Evolutionary conservation across 1,140 invertebrate genomes (phyloP).

Genomic region (Drosophila obscura): DNA sequence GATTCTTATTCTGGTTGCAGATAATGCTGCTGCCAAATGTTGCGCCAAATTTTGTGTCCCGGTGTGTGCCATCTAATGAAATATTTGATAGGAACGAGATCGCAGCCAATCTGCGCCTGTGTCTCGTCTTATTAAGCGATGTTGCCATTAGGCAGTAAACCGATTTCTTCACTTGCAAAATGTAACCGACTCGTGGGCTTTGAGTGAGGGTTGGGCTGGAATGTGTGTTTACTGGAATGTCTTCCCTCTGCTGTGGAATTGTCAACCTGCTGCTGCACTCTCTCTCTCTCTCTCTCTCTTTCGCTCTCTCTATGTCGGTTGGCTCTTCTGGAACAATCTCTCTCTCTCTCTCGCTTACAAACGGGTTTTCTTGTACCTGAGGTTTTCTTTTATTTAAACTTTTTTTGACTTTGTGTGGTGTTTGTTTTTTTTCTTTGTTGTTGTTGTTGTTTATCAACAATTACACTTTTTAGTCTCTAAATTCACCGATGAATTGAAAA

Average conservation of each 20-base stretch:
- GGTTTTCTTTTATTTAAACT: slow-evolving; percentile 1
- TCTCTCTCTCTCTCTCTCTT: slow-evolving; percentile 9
- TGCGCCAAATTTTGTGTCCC: slow-evolving; percentile 90
- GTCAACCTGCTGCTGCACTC: slow-evolving; percentile 24
- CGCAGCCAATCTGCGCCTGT: slow-evolving; percentile 91
- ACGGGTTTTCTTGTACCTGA: slow-evolving; percentile 6
- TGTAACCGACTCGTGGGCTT: slow-evolving; percentile 40
- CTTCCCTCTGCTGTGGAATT: slow-evolving; percentile 17
- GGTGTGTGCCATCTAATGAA: slow-evolving; percentile 95
- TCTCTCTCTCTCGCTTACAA: slow-evolving; percentile 8
- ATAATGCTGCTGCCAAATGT: slow-evolving; percentile 83
- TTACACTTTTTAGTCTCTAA: slow-evolving; percentile 83
- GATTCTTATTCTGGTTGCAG: slow-evolving; percentile 58
- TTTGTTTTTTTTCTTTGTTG: slow-evolving; percentile 8
- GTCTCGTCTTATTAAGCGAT: slow-evolving; percentile 84
- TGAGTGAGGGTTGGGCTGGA: not conserved
- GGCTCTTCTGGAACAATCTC: slow-evolving; percentile 39
- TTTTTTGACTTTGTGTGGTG: slow-evolving; percentile 4
- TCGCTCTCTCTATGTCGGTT: not conserved
- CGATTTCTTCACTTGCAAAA: slow-evolving; percentile 41
- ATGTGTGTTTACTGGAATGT: slow-evolving; percentile 21
- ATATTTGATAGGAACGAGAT: slow-evolving; percentile 97
- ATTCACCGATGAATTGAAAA: slow-evolving; percentile 57
- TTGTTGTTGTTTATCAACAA: slow-evolving; percentile 42
- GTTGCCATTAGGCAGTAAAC: slow-evolving; percentile 84